Base-by-base conservation (phyloP, 2,797 vertebrate genomes). In the Epinephelus coioides region DNA sequence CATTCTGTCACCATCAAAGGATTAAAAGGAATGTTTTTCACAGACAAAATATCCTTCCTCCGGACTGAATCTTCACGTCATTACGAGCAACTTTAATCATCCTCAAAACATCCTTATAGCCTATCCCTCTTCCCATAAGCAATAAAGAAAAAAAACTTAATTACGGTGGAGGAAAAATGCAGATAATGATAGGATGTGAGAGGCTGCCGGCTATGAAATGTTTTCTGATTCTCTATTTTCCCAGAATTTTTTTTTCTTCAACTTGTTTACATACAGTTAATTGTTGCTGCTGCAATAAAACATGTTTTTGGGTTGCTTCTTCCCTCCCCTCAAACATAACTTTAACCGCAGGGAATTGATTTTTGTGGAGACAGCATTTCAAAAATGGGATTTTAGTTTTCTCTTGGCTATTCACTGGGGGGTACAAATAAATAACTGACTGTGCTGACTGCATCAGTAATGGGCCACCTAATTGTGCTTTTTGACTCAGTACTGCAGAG, bases 151-250 rank as follows among this genome's bases (percentile, higher is more conserved):
- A 92, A 92, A 89, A 92, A 88, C 76, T 76, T 94, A 95, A 95
- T 95, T 95, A 95, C 79, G 90, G 89, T 86, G 76, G 86, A 89
- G 89, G 70, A 93, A 91, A 93, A 94, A 95, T 94, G 92, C 86
- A 94, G 94, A 93, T 95, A 95, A 95, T 96, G 91, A 96, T 92
- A 95, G 95, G 94, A 93, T 88, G 82, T 61, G 85, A 90, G 84
- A 82, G 47, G 89, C 93, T 93, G 89, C 80, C 90, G 90, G 92
- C 90, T 82, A 87, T 73, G 83, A 91, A 87, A 84, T 90, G 88
- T 88, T 88, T 93, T 94, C 83, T 81, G 89, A 93, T 93, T 92
- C 88, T 90, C 78, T 81, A 84, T 91, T 92, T 93, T 91, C 90
- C 88, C 91, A 92, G 88, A 90, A 82, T 81, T 77, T 86, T 80